phyloP scores from a whole-genome alignment of 1,140 invertebrate genomes.

The Patella vulgata region DNA sequence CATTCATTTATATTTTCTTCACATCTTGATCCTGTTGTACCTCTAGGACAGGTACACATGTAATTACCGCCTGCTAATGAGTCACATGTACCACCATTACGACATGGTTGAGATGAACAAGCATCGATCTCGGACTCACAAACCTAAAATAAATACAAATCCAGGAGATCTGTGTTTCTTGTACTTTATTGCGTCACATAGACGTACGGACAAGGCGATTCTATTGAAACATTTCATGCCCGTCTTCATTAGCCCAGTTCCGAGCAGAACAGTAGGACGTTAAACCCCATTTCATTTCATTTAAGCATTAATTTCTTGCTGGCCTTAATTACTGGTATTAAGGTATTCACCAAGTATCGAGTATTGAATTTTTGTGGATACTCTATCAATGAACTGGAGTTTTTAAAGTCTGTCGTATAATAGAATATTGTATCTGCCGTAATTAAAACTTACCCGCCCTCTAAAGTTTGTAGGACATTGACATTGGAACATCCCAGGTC shows the following conservation, averaged over 20 bases:
- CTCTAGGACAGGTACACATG: slow-evolving; percentile 65
- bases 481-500: slow-evolving; percentile 30
- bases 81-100: slow-evolving; percentile 46
- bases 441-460: slow-evolving; percentile 69
- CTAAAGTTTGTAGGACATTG: slow-evolving; percentile 72
- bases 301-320: too few species aligned
- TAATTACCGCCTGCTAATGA: slow-evolving; percentile 15
- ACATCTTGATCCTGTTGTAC: slow-evolving; percentile 87
- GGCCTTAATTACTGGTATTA: too few species aligned
- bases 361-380: too few species aligned
- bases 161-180: not conserved
- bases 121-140: slow-evolving; percentile 78
- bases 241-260: too few species aligned
- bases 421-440: too few species aligned
- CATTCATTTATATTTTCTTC: slow-evolving; percentile 78
- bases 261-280: too few species aligned
- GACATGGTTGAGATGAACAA: slow-evolving; percentile 50
- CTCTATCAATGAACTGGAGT: too few species aligned
- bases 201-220: too few species aligned
- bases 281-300: too few species aligned
- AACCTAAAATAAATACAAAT: slow-evolving; percentile 57
- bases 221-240: too few species aligned
- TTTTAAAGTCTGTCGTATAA: too few species aligned
- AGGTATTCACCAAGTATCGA: too few species aligned
- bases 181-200: not conserved